These are phyloP conservation scores for Lepisosteus osseus DNA, from an alignment of 2,113 vertebrate genomes.

Conservation along the genomic window DNA sequence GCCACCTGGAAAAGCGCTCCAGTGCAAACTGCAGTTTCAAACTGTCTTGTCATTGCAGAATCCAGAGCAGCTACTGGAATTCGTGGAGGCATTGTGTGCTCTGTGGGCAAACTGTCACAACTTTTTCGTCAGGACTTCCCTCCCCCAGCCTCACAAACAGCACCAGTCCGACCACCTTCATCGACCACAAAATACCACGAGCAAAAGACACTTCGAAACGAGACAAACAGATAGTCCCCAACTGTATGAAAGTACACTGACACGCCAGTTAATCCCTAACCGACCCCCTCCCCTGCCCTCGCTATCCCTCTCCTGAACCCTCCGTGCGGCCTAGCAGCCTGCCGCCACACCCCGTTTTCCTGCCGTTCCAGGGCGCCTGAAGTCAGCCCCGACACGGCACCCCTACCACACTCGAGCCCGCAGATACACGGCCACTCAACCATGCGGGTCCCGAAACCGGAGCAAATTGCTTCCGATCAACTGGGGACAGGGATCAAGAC, in stretches of 20 bases:
- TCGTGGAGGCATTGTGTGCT: too few relatives aligned
- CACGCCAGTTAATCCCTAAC: constrained; percentile 28
- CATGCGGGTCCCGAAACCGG: constrained; percentile 49
- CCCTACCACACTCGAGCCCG: constrained; percentile 37
- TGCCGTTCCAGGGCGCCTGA: constrained; percentile 15
- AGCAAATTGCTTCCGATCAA: constrained; percentile 16
- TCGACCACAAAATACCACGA: too few relatives aligned
- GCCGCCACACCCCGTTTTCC: constrained; percentile 40
- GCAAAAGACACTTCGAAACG: too few relatives aligned
- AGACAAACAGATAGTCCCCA: too few relatives aligned
- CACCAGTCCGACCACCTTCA: too few relatives aligned
- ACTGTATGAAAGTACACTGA: not conserved
- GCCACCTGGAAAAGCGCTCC: too few relatives aligned
- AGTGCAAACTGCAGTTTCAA: too few relatives aligned
- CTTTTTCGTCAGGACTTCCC: too few relatives aligned
- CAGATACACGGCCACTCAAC: constrained; percentile 56
- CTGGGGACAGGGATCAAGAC: constrained; percentile 17
- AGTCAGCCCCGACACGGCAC: constrained; percentile 19
- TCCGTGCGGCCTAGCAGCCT: constrained; percentile 52
- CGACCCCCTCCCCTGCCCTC: constrained; percentile 22
- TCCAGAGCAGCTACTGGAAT: too few relatives aligned
- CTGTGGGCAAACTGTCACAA: too few relatives aligned
- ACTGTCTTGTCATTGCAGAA: too few relatives aligned
- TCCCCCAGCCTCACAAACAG: too few relatives aligned
- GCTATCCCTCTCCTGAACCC: constrained; percentile 21